phyloP scores from a whole-genome alignment of 2,113 vertebrate genomes.

The Argyrosomus japonicus region DNA sequence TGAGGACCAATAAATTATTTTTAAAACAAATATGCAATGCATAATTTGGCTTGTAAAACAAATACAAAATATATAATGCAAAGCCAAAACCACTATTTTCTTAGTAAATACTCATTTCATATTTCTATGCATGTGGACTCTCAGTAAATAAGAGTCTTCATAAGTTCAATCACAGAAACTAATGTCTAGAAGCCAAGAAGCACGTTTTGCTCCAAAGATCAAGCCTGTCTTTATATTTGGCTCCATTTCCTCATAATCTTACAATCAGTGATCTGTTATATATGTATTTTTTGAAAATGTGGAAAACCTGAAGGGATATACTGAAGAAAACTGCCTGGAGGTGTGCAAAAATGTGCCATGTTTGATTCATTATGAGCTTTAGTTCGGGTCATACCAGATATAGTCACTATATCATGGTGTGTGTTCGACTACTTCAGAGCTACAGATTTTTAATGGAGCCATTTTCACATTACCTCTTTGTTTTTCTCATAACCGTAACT shows the following conservation, averaged over 20 bases:
- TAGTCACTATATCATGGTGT: not conserved
- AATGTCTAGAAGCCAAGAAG: not conserved
- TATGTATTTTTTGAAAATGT: constrained; percentile 14
- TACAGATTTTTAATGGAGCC: not conserved
- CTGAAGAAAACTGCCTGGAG: constrained; percentile 5
- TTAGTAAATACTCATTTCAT: constrained; percentile 21
- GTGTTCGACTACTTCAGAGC: constrained; percentile 2
- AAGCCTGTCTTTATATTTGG: not conserved
- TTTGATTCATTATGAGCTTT: not conserved
- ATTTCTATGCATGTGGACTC: constrained; percentile 14
- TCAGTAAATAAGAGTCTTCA: constrained; percentile 9
- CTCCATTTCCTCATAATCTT: not conserved
- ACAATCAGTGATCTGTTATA: not conserved
- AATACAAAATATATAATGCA: constrained; percentile 13
- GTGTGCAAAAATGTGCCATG: not conserved
- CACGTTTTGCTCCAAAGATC: not conserved
- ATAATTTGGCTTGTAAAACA: constrained; percentile 25
- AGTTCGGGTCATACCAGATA: not conserved
- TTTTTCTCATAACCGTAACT: not conserved
- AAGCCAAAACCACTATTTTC: constrained; percentile 40
- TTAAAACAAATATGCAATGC: constrained; percentile 31
- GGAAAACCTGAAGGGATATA: not conserved
- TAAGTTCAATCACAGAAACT: not conserved
- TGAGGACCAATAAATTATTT: constrained; percentile 6
- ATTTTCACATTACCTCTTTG: not conserved